Conservation (phyloP, 2,113 vertebrate genomes). For the Halichoerus grypus region DNA sequence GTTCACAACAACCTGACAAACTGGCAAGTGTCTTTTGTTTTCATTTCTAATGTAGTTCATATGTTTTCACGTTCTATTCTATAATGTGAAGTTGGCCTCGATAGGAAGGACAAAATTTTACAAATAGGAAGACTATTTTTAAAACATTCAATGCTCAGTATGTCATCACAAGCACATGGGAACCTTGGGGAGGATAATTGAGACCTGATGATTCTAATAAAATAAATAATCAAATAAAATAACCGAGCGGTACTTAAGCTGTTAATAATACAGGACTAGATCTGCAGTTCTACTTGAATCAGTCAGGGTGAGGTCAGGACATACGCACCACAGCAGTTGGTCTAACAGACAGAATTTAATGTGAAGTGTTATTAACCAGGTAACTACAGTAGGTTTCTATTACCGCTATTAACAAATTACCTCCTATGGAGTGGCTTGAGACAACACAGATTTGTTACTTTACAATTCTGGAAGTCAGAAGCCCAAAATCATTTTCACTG, state of each 20-base stretch:
- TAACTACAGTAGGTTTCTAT: neutral
- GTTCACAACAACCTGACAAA: neutral
- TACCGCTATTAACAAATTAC: neutral
- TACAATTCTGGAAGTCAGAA: neutral
- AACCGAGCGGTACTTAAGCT: neutral
- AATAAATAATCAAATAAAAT: neutral
- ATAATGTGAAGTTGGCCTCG: neutral
- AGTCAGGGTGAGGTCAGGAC: neutral
- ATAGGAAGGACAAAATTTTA: neutral
- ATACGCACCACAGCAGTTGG: neutral
- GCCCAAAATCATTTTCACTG: neutral
- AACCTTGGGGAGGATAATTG: neutral
- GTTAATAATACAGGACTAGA: neutral
- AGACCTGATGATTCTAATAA: neutral
- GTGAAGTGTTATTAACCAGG: neutral
- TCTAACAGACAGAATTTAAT: neutral
- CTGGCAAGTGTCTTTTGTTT: neutral
- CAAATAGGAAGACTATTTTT: neutral
- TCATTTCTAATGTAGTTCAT: neutral
- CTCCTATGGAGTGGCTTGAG: neutral
- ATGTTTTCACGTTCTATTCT: neutral
- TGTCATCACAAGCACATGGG: neutral
- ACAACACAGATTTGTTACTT: neutral
- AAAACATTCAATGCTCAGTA: neutral
- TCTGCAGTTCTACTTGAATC: neutral